These are phyloP conservation scores for Tinamus major DNA, from an alignment of 2,797 vertebrate genomes.

Conservation along the genomic window DNA sequence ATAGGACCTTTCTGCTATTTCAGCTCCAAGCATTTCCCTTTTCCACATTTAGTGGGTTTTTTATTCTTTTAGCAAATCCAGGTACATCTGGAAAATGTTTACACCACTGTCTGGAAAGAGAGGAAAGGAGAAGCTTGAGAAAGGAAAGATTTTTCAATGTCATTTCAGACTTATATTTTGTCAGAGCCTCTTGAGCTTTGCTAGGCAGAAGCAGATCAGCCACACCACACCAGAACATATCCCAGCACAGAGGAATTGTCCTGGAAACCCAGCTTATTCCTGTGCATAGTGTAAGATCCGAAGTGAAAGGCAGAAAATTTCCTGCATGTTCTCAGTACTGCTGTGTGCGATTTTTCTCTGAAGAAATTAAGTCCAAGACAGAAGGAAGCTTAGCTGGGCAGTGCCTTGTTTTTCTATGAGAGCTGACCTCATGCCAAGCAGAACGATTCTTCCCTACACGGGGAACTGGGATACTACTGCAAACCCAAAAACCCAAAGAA, in stretches of 20 bases:
- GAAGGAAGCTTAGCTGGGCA: not conserved
- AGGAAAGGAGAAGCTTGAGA: not conserved
- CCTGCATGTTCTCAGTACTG: not conserved
- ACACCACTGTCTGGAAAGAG: not conserved
- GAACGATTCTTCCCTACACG: not conserved
- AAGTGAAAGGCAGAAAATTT: not conserved
- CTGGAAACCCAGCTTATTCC: not conserved
- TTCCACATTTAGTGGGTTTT: not conserved
- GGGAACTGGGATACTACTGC: accelerated
- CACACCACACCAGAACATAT: accelerated
- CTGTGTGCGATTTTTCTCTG: not conserved
- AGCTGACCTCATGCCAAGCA: not conserved
- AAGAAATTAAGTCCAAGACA: not conserved
- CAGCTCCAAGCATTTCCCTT: not conserved
- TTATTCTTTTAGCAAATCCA: not conserved
- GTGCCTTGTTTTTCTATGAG: not conserved
- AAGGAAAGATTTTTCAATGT: not conserved
- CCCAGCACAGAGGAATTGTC: not conserved
- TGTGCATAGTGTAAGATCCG: not conserved
- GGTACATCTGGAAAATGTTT: not conserved
- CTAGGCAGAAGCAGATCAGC: not conserved
- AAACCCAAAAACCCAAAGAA: not conserved
- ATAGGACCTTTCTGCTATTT: not conserved
- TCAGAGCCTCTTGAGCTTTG: not conserved
- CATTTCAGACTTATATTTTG: not conserved